A percentile compares a stretch with the other conserved stretches of the same genome.
Evolutionary conservation across 2,888 invertebrate species (phyloP).

Genomic region (Tetrapedia diversipes): DNA sequence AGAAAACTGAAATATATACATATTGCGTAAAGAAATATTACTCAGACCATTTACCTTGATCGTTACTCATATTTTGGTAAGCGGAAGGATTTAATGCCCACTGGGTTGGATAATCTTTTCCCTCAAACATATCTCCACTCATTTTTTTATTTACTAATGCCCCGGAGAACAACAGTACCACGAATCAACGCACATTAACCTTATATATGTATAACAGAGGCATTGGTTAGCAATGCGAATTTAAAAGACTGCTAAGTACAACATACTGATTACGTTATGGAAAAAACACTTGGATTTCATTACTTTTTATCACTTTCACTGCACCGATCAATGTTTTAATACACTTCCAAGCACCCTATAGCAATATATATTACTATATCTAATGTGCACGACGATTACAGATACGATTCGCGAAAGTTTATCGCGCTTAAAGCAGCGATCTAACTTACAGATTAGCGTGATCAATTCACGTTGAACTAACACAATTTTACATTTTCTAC

Average conservation of each 20-base stretch:
- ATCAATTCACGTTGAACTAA: neutral
- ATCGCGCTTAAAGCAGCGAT: constrained; percentile 25
- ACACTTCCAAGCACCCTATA: constrained; percentile 49
- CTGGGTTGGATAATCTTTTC: constrained; percentile 88
- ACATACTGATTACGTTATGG: constrained; percentile 33
- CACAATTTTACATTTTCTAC: constrained; percentile 22
- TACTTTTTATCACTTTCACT: constrained; percentile 42
- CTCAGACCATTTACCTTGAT: constrained; percentile 84
- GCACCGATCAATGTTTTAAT: constrained; percentile 60
- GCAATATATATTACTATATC: constrained; percentile 44
- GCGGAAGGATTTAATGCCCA: constrained; percentile 93
- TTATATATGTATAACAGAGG: constrained; percentile 34
- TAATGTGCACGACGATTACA: constrained; percentile 27
- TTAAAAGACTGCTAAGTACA: constrained; percentile 17
- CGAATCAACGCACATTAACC: constrained; percentile 47
- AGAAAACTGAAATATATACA: constrained; percentile 8
- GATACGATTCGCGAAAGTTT: constrained; percentile 16
- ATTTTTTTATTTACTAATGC: constrained; percentile 64
- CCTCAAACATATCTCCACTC: constrained; percentile 84
- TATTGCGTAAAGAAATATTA: constrained; percentile 9
- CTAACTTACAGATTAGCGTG: neutral
- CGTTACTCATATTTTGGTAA: constrained; percentile 92
- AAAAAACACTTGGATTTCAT: constrained; percentile 27
- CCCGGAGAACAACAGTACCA: constrained; percentile 30
- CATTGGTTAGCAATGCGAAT: constrained; percentile 22